Percentiles rank a stretch among this genome's conserved stretches.
Evolutionary conservation across 1,140 invertebrate genomes (phyloP).

Genomic region (Steinernema feltiae): DNA sequence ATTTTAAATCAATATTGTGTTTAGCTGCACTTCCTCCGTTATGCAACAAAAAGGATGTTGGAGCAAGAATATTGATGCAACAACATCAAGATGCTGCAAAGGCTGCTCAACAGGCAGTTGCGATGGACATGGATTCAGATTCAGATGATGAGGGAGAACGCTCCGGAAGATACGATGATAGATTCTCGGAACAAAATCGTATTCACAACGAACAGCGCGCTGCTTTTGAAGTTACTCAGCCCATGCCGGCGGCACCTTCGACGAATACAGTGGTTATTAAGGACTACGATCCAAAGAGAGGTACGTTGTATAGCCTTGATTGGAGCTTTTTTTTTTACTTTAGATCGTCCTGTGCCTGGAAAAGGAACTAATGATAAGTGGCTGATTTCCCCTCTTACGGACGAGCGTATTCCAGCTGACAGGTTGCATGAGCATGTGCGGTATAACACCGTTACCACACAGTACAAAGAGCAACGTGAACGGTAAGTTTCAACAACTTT

Average conservation of each 20-base stretch:
- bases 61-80: slow-evolving; percentile 51
- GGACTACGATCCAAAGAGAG: slow-evolving; percentile 79
- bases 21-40: slow-evolving; percentile 49
- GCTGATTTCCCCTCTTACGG: slow-evolving; percentile 94
- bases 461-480: slow-evolving; percentile 94
- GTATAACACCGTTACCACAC: slow-evolving; percentile 89
- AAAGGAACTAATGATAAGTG: slow-evolving; percentile 73
- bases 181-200: background rate
- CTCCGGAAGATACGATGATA: slow-evolving; percentile 16
- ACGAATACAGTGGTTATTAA: slow-evolving; percentile 89
- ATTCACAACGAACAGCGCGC: slow-evolving; percentile 21
- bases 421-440: slow-evolving; percentile 96
- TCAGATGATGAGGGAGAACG: slow-evolving; percentile 50
- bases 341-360: background rate
- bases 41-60: slow-evolving; percentile 53
- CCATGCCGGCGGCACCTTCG: slow-evolving; percentile 66
- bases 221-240: slow-evolving; percentile 67
- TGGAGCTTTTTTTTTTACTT: no score
- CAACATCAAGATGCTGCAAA: slow-evolving; percentile 50
- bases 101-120: slow-evolving; percentile 48
- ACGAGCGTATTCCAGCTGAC: slow-evolving; percentile 88
- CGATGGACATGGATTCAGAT: slow-evolving; percentile 54
- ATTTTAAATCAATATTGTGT: slow-evolving; percentile 2
- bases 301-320: no score
- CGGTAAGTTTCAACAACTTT: no score